Evolutionary conservation across 2,113 vertebrate species (phyloP).

Genomic region (Tychaedon coryphoeus): DNA sequence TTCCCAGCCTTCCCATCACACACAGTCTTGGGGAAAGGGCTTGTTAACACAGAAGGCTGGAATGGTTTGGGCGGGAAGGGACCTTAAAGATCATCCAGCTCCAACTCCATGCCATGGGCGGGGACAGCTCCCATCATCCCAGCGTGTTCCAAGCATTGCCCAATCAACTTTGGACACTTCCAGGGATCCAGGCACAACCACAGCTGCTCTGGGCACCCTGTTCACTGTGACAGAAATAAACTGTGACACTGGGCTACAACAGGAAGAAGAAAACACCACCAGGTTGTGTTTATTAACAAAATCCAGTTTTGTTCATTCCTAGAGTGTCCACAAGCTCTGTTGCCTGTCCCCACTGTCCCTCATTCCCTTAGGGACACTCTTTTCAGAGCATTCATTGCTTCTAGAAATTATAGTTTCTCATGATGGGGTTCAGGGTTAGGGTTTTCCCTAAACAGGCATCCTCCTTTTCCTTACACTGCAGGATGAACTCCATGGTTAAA

Average conservation of each 20-base stretch:
- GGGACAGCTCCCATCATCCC: rapidly evolving
- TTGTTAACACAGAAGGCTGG: background rate
- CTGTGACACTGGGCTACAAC: background rate
- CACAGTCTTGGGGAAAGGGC: background rate
- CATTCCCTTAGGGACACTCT: background rate
- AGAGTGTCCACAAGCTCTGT: background rate
- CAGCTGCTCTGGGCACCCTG: background rate
- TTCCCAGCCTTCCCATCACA: background rate
- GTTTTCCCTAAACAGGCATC: background rate
- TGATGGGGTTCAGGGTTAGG: background rate
- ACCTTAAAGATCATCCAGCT: background rate
- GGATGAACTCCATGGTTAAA: background rate
- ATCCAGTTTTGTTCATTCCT: background rate
- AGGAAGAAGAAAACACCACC: background rate
- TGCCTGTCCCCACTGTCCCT: background rate
- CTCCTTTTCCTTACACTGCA: background rate
- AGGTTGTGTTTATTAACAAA: background rate
- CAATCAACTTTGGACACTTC: background rate
- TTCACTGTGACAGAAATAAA: background rate
- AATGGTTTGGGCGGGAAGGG: background rate
- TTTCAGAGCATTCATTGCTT: background rate
- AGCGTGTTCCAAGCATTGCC: rapidly evolving
- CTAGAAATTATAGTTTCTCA: background rate
- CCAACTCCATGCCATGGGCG: background rate
- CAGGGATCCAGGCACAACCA: background rate